Percentiles rank a stretch among this genome's conserved stretches.
These are phyloP conservation scores for Agapornis roseicollis DNA, from an alignment of 2,113 vertebrate genomes.

Conservation along the genomic window DNA sequence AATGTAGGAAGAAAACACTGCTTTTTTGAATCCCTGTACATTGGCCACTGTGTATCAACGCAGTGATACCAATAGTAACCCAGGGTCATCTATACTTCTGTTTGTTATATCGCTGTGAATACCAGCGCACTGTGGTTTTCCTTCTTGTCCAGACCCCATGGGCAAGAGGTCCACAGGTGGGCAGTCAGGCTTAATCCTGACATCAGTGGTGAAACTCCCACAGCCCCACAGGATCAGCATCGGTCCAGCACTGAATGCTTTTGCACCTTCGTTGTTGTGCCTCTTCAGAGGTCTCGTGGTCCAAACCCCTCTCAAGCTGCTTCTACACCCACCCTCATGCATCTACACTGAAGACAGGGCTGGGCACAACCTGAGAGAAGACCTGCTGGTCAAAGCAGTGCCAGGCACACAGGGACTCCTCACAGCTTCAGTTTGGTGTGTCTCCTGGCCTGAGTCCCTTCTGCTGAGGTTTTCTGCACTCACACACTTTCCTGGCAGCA, in stretches of 20 bases:
- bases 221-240: background rate
- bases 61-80: background rate
- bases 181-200: background rate
- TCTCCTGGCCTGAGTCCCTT: rapidly evolving
- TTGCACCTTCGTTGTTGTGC: background rate
- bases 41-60: rapidly evolving
- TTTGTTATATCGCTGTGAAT: rapidly evolving
- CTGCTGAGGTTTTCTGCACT: background rate
- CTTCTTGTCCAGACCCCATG: background rate
- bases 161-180: background rate
- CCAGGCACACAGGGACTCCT: background rate
- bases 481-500: rapidly evolving
- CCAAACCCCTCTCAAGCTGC: background rate
- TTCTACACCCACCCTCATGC: background rate
- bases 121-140: background rate
- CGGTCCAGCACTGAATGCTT: background rate
- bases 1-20: background rate
- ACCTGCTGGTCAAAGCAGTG: background rate
- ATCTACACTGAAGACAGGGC: background rate
- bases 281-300: rapidly evolving
- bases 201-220: background rate
- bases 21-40: background rate
- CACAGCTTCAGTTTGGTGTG: background rate
- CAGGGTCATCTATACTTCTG: background rate
- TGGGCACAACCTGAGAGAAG: background rate